Evolutionary conservation across 2,888 invertebrate genomes (phyloP).

Genomic region (Notodonta dromedarius): DNA sequence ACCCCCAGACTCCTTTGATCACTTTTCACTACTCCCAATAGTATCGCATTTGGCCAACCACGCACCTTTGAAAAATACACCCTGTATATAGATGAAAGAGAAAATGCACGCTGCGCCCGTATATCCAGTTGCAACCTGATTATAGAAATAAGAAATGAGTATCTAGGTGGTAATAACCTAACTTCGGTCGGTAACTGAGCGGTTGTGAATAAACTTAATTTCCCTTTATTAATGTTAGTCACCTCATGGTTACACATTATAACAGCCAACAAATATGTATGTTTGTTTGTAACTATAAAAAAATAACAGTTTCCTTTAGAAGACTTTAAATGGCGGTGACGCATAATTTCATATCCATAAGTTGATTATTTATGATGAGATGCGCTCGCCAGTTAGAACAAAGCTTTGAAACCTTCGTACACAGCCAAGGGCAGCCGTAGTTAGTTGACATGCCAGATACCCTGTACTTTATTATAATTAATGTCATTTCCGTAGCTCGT

Average conservation of each 20-base stretch:
- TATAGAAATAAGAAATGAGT: no score
- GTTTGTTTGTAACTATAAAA: conserved; percentile 6
- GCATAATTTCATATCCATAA: conserved; percentile 44
- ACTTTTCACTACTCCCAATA: no score
- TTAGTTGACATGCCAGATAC: conserved; percentile 4
- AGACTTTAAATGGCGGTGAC: conserved; percentile 41
- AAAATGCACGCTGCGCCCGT: no score
- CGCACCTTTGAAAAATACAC: no score
- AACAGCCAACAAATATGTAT: not conserved
- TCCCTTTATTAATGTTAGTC: no score
- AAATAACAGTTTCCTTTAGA: conserved; percentile 32
- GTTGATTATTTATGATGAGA: conserved; percentile 48
- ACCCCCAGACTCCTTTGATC: no score
- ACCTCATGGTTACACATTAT: not conserved
- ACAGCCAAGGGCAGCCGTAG: conserved; percentile 48
- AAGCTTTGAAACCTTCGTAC: conserved; percentile 48
- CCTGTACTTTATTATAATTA: conserved; percentile 51
- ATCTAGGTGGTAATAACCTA: no score
- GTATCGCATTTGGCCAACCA: no score
- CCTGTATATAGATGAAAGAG: no score
- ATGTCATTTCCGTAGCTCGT: conserved; percentile 56
- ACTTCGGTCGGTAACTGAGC: no score
- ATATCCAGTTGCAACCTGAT: no score
- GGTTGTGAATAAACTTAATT: no score
- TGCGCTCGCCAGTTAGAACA: conserved; percentile 42